These are phyloP conservation scores for Dicaeum eximium DNA, from an alignment of 2,113 vertebrate genomes.

Conservation along the genomic window DNA sequence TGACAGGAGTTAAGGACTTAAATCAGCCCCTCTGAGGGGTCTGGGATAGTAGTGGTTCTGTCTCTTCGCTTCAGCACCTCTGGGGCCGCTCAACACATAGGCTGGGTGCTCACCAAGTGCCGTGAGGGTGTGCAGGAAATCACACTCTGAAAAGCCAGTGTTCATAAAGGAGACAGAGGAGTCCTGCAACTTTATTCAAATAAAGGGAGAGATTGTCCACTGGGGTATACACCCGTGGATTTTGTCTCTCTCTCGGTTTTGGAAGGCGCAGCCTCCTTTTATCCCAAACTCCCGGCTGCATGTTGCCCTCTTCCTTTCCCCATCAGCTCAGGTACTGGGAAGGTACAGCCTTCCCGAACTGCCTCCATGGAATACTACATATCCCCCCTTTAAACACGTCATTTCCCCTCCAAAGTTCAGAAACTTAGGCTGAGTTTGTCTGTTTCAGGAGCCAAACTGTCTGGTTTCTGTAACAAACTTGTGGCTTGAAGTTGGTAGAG, in stretches of 20 bases:
- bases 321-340: not conserved
- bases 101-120: not conserved
- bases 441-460: not conserved
- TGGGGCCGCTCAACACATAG: not conserved
- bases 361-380: not conserved
- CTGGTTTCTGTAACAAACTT: not conserved
- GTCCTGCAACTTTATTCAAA: not conserved
- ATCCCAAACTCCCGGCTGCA: accelerated
- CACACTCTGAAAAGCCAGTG: not conserved
- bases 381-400: not conserved
- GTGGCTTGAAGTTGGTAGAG: not conserved
- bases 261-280: not conserved
- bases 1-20: not conserved
- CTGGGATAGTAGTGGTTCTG: not conserved
- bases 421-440: not conserved
- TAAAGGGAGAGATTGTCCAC: not conserved
- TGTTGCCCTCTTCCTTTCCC: not conserved
- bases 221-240: accelerated
- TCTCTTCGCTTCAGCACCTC: not conserved
- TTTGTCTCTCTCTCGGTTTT: not conserved
- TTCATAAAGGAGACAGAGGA: not conserved
- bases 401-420: accelerated
- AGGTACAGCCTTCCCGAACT: not conserved
- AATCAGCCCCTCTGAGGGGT: not conserved
- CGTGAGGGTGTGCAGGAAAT: not conserved